Evolutionary conservation across 2,113 vertebrate genomes (phyloP), one percentile per base, ranked within the genome.

Genomic region (Catharus fuscescens): DNA sequence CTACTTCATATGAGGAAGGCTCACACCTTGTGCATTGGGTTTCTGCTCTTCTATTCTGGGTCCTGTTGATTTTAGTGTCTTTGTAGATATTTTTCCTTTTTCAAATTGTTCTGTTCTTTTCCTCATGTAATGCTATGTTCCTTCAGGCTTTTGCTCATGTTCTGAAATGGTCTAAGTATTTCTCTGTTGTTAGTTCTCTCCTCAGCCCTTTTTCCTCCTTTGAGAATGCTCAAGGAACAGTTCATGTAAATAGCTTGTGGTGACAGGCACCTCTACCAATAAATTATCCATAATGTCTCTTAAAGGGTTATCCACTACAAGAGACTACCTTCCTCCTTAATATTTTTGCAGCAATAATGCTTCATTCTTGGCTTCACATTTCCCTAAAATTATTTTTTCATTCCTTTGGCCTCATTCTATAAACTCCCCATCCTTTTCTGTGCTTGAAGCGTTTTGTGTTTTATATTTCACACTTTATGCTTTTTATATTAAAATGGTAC

Each of bases 391-490:
- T 94, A 24, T 86, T 95, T 95, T 80, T 74, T 65, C 19, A 61
- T 88, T 94, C 89, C 40, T 85, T 95, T 90, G 80, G 62, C 71
- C 45, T 87, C 36, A 84, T 96, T 91, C 62, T 78, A 88, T 73
- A 90, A 94, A 71, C 28, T 62, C 86, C 34, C 18, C 31, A 48
- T 87, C 45, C 44, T 70, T 93, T 91, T 84, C 54, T 77, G 44
- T 86, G 91, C 79, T 93, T 96, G 71, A 90, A 88, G 67, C 54
- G 1, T 86, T 97, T 95, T 92, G 76, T 91, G 48, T 47, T 96
- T 95, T 92, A 96, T 90, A 70, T 90, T 94, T 93, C 74, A 90
- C 74, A 86, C 52, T 95, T 88, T 54, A 70, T 80, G 88, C 64
- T 70, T 95, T 84, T 87, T 62, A 45, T 85, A 67, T 56, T 80